A percentile compares a stretch with the other conserved stretches of the same genome.
Evolutionary conservation across 2,113 vertebrate genomes (phyloP).

Genomic region (Upupa epops): DNA sequence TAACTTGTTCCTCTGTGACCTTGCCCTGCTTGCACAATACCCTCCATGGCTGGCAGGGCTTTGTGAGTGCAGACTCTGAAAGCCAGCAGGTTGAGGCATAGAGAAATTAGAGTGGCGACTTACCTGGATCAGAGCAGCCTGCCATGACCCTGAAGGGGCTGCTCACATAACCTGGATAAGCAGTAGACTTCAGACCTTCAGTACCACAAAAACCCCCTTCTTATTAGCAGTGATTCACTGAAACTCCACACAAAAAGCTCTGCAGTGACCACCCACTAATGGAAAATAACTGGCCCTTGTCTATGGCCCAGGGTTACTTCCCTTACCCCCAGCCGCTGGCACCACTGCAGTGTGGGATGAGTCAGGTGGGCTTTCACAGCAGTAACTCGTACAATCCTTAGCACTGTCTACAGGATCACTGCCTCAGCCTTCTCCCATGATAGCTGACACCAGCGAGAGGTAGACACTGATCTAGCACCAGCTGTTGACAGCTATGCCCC

Average conservation of each 20-base stretch:
- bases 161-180: background rate
- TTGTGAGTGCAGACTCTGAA: background rate
- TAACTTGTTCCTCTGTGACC: background rate
- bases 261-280: background rate
- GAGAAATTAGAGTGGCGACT: background rate
- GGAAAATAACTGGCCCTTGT: background rate
- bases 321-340: background rate
- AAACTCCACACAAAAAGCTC: background rate
- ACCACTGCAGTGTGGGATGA: rapidly evolving
- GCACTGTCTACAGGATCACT: background rate
- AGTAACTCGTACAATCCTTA: background rate
- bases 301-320: background rate
- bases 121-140: background rate
- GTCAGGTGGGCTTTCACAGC: background rate
- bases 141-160: background rate
- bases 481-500: background rate
- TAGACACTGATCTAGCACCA: background rate
- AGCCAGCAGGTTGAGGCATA: background rate
- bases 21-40: background rate
- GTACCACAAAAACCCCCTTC: background rate
- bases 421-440: background rate
- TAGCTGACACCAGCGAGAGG: rapidly evolving
- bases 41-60: background rate
- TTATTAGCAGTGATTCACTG: background rate
- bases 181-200: background rate